Evolutionary conservation across 2,888 invertebrate species (phyloP).

Genomic region (Sesia bembeciformis): DNA sequence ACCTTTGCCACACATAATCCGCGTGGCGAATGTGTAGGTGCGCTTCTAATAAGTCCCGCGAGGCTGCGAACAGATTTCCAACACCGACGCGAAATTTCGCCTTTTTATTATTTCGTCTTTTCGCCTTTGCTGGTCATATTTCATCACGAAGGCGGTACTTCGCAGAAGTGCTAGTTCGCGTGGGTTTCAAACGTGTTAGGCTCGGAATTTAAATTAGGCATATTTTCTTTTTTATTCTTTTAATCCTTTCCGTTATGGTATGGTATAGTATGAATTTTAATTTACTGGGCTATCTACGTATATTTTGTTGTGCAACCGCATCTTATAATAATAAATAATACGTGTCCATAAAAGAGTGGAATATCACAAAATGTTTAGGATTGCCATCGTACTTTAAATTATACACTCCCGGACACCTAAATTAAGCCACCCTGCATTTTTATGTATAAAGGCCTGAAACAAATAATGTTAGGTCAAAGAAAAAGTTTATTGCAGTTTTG

Average conservation of each 20-base stretch:
- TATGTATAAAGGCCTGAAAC: too few species aligned
- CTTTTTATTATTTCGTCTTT: conserved; percentile 15
- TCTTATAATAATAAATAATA: too few species aligned
- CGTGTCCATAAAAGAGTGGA: too few species aligned
- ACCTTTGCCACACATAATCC: conserved; percentile 9
- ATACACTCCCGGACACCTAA: too few species aligned
- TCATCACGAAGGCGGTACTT: conserved; percentile 16
- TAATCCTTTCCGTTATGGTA: not conserved
- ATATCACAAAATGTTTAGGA: too few species aligned
- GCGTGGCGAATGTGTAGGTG: conserved; percentile 21
- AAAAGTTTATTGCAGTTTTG: too few species aligned
- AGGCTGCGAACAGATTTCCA: conserved; percentile 15
- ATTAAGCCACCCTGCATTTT: too few species aligned
- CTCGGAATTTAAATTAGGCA: conserved; percentile 1
- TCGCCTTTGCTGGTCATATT: conserved; percentile 14
- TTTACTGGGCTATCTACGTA: too few species aligned
- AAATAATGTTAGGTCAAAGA: too few species aligned
- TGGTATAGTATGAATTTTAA: not conserved
- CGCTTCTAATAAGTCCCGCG: conserved; percentile 26
- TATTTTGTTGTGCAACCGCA: not conserved
- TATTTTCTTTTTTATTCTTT: conserved; percentile 6
- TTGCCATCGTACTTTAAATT: too few species aligned
- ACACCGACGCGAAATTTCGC: conserved; percentile 9
- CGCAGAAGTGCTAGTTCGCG: conserved; percentile 13
- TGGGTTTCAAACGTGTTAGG: conserved; percentile 7